Percentiles rank a stretch among this genome's conserved stretches.
Conservation (phyloP, 2,888 invertebrate species). For the Gerris lacustris region DNA sequence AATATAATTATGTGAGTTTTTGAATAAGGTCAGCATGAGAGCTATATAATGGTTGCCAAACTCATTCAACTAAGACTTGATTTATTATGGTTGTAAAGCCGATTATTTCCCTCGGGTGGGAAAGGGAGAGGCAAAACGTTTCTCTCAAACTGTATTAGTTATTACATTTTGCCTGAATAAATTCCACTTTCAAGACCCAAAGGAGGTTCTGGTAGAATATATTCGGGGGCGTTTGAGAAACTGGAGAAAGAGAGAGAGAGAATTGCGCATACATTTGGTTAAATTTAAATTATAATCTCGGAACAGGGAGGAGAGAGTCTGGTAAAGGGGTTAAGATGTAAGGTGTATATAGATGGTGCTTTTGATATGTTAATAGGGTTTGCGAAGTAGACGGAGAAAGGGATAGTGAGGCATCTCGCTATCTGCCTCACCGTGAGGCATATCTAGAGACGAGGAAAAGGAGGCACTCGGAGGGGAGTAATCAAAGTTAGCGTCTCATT, state of each 20-base stretch:
- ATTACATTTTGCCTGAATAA: slow-evolving; percentile 5
- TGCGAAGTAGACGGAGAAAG: background rate
- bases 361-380: slow-evolving; percentile 5
- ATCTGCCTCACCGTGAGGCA: background rate
- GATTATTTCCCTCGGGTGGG: background rate
- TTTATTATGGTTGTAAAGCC: slow-evolving; percentile 1
- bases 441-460: background rate
- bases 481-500: slow-evolving; percentile 5
- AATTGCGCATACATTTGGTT: slow-evolving; percentile 1
- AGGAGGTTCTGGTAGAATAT: background rate
- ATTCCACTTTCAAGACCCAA: background rate
- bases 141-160: slow-evolving; percentile 5
- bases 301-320: background rate
- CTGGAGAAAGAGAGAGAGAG: background rate
- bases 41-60: background rate
- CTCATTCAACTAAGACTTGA: background rate
- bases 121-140: background rate
- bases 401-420: background rate
- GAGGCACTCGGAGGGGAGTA: background rate
- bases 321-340: slow-evolving; percentile 1
- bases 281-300: slow-evolving; percentile 3
- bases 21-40: no score
- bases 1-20: no score
- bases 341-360: background rate
- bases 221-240: background rate